phyloP scores from a whole-genome alignment of 1,140 invertebrate species.

The Formica selysi region DNA sequence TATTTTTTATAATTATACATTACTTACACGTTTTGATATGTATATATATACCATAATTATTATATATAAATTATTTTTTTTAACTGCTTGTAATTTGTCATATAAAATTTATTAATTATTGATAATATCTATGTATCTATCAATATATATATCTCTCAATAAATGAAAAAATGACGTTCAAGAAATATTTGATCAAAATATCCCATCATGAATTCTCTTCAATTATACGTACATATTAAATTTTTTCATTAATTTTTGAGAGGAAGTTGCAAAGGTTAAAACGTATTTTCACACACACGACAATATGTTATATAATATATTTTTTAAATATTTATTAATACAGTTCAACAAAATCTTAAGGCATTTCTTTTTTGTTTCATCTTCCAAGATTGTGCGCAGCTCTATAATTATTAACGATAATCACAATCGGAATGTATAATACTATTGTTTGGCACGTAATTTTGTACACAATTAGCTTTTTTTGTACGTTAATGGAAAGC shows the following conservation, averaged over 20 bases:
- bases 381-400: neutral
- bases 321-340: conserved; percentile 31
- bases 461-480: conserved; percentile 19
- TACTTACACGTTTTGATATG: neutral
- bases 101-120: neutral
- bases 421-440: conserved; percentile 34
- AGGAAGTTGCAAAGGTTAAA: neutral
- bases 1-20: conserved; percentile 20
- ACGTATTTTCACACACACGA: neutral
- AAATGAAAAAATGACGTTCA: neutral
- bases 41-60: neutral
- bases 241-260: neutral
- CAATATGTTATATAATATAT: neutral
- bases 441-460: conserved; percentile 24
- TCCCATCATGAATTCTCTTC: neutral
- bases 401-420: conserved; percentile 38
- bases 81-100: neutral
- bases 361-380: neutral
- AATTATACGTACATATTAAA: neutral
- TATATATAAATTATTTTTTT: conserved; percentile 18
- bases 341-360: conserved; percentile 6
- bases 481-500: neutral
- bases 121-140: conserved; percentile 22
- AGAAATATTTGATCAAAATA: neutral
- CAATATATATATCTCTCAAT: conserved; percentile 14